Evolutionary conservation across 64 coral and sea anemone genomes (phyloP).

Genomic region (Stylophora pistillata): DNA sequence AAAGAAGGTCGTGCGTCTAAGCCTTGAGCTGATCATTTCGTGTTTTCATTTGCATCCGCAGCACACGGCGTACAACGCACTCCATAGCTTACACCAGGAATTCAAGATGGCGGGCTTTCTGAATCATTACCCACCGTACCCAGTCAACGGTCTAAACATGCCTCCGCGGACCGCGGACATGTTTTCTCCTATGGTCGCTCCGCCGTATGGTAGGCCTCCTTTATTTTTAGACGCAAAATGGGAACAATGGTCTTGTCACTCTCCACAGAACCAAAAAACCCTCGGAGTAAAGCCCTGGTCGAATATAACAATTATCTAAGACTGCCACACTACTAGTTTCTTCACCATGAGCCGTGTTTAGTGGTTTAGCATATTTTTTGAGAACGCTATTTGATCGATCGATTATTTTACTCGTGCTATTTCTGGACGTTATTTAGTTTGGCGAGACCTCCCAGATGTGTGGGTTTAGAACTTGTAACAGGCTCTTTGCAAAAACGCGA

Average conservation of each 20-base stretch:
- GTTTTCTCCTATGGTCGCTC: constrained; percentile 88
- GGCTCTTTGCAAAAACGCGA: background rate
- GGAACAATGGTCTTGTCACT: background rate
- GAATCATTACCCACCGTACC: constrained; percentile 85
- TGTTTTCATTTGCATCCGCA: constrained; percentile 70
- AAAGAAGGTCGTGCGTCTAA: constrained; percentile 67
- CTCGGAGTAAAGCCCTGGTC: too few species aligned
- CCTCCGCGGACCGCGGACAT: constrained; percentile 79
- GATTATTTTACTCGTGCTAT: constrained; percentile 1
- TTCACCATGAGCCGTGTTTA: background rate
- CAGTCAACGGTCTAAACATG: constrained; percentile 79
- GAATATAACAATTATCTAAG: too few species aligned
- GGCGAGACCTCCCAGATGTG: constrained; percentile 34
- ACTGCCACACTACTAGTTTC: background rate
- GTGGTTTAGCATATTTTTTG: background rate
- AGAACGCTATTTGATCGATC: background rate
- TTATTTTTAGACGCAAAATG: constrained; percentile 25
- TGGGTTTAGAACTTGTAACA: constrained; percentile 23
- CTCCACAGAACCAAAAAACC: background rate
- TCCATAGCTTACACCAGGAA: constrained; percentile 31
- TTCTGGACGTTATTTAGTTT: background rate
- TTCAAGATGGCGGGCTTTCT: constrained; percentile 90
- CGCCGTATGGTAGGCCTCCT: constrained; percentile 76
- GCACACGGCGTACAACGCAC: constrained; percentile 38
- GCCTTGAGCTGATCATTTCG: constrained; percentile 35